Evolutionary conservation across 2,113 vertebrate species (phyloP), one percentile per base, ranked within the genome.

Genomic region (Petaurus breviceps): DNA sequence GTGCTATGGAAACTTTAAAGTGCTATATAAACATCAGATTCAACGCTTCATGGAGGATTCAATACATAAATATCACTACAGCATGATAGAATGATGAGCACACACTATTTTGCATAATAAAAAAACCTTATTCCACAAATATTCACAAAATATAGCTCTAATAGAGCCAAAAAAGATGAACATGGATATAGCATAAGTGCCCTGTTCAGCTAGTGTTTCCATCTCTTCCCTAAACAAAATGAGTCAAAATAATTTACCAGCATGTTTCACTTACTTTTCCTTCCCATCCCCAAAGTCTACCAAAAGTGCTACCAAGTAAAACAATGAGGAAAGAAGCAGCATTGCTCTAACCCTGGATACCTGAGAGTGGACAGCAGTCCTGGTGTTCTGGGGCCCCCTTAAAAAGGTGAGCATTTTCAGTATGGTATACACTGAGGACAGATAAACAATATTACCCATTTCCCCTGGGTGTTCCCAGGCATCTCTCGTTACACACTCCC

Each of bases 341-440:
- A 97, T 61, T 6, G 95, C 10, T 95, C 46, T 12, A 93, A 94
- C 93, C 92, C 49, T 93, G 0, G 68, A 95, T 68, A 68, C 37
- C 31, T n/a, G 31, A 77, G 37, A 77, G 61, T 77, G 1, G 14
- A n/a, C 37, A n/a, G 37, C 14, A 77, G 14, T n/a, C 61, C 61
- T n/a, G 37, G 6, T 77, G 4, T n/a, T 77, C 61, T 77, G 37
- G 61, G 14, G 37, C 37, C 61, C 37, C 12, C 12, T 68, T 68
- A 68, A 68, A 68, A 57, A 11, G 28, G 55, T 57, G 31, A 53
- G 22, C 19, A 53, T 96, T 43, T 91, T 28, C 43, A 91, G 61
- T 94, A 96, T n/a, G 50, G 19, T 93, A 2, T 57, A 68, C 55
- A 96, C 96, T 61, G 10, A 92, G 24, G 25, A 90, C 94, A 96